A percentile compares a stretch with the other conserved stretches of the same genome.
Evolutionary conservation across 2,888 invertebrate species (phyloP).

Genomic region (Melangyna quadrimaculata): DNA sequence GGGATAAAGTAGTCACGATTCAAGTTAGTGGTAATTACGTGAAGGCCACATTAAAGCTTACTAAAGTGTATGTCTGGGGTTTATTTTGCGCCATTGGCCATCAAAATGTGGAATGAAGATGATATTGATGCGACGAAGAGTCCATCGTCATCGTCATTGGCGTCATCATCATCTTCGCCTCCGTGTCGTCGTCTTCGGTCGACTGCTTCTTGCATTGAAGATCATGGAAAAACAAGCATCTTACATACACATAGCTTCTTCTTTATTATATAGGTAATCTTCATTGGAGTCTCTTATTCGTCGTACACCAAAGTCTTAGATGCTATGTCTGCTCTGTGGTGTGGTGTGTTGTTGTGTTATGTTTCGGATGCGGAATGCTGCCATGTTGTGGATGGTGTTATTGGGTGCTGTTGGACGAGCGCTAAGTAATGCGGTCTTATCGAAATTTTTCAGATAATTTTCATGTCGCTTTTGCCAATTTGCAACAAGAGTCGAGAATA

Average conservation of each 20-base stretch:
- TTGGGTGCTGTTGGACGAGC: slow-evolving; percentile 55
- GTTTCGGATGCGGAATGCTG: slow-evolving; percentile 21
- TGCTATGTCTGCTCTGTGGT: background rate
- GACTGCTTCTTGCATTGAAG: slow-evolving; percentile 38
- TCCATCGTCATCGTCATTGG: slow-evolving; percentile 14
- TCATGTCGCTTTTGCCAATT: slow-evolving; percentile 69
- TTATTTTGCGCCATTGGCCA: slow-evolving; percentile 61
- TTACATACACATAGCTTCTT: slow-evolving; percentile 1
- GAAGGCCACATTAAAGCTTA: slow-evolving; percentile 57
- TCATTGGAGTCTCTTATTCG: background rate
- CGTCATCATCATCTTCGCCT: background rate
- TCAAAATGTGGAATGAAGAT: slow-evolving; percentile 39
- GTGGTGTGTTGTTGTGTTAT: background rate
- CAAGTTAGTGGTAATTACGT: slow-evolving; percentile 50
- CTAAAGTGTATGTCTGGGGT: slow-evolving; percentile 19
- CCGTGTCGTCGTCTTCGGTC: background rate
- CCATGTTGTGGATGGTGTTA: slow-evolving; percentile 49
- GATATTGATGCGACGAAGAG: slow-evolving; percentile 16
- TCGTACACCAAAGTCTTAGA: background rate
- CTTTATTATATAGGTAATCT: slow-evolving; percentile 9
- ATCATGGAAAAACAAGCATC: slow-evolving; percentile 50
- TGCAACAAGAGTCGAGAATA: slow-evolving; percentile 53
- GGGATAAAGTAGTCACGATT: slow-evolving; percentile 3
- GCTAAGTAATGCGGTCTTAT: slow-evolving; percentile 70
- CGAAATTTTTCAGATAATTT: slow-evolving; percentile 72